Evolutionary conservation across 2,797 vertebrate genomes (phyloP).

Genomic region (Cyprinodon diabolis): DNA sequence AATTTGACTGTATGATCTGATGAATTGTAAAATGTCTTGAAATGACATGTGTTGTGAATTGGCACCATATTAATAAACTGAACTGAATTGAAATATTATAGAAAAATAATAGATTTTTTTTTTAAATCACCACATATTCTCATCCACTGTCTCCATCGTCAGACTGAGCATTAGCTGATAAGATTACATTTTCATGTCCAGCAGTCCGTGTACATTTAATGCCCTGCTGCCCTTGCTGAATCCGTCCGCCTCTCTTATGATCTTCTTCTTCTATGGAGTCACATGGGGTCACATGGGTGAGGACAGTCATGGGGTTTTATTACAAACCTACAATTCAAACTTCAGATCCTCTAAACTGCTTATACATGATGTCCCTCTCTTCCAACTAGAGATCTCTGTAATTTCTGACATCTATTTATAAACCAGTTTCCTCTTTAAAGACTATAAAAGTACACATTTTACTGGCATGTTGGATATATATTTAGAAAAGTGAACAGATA

Average conservation of each 20-base stretch:
- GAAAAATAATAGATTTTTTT: neutral
- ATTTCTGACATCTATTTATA: neutral
- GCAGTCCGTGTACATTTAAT: conserved; percentile 31
- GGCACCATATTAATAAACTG: too few species aligned
- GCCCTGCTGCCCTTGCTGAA: conserved; percentile 19
- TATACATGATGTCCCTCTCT: conserved; percentile 15
- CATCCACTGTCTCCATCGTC: neutral
- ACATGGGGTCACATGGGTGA: conserved; percentile 67
- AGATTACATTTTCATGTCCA: conserved; percentile 28
- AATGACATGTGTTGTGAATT: too few species aligned
- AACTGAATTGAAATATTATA: too few species aligned
- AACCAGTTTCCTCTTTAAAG: neutral
- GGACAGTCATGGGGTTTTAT: conserved; percentile 66
- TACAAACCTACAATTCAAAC: conserved; percentile 22
- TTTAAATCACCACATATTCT: neutral
- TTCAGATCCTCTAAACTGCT: conserved; percentile 14
- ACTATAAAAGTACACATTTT: neutral
- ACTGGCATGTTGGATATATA: neutral
- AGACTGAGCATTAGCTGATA: conserved; percentile 12
- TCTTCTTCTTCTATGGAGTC: conserved; percentile 40
- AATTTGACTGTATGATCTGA: too few species aligned
- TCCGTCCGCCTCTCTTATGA: conserved; percentile 29
- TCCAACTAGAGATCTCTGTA: neutral
- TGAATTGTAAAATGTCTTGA: too few species aligned
- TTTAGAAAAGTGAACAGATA: neutral